Evolutionary conservation across 2,888 invertebrate species (phyloP).

Genomic region (Synanthedon andrenaeformis): DNA sequence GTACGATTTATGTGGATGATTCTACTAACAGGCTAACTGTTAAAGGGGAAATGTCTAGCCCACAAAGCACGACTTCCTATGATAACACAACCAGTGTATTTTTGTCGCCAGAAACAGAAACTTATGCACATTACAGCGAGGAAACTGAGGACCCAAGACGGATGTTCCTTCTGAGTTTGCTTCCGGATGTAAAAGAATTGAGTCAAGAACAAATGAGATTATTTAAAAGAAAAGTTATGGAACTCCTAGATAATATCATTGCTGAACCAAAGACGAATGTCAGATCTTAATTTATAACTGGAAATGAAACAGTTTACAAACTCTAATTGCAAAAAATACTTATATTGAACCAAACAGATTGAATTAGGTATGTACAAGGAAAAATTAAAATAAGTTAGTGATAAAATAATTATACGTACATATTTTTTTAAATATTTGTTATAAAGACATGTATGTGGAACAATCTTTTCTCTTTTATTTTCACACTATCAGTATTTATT

Average conservation of each 20-base stretch:
- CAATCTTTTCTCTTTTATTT: too few species aligned
- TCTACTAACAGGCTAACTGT: constrained; percentile 6
- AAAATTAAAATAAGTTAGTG: too few species aligned
- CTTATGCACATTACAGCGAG: not conserved
- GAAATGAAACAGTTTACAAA: too few species aligned
- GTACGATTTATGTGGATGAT: constrained; percentile 13
- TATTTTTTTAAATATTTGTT: too few species aligned
- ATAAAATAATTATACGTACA: too few species aligned
- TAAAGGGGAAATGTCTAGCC: not conserved
- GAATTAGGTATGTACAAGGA: too few species aligned
- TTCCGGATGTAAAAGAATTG: constrained; percentile 28
- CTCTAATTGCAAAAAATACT: too few species aligned
- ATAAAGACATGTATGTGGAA: too few species aligned
- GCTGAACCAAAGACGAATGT: constrained; percentile 3
- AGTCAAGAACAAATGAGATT: constrained; percentile 26
- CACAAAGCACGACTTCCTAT: not conserved
- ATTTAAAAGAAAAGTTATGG: constrained; percentile 27
- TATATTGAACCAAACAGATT: too few species aligned
- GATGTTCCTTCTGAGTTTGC: constrained; percentile 25
- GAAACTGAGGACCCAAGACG: constrained; percentile 10
- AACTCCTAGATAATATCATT: constrained; percentile 22
- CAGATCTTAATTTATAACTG: too few species aligned
- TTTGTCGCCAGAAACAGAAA: not conserved
- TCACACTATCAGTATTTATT: too few species aligned
- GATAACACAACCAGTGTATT: not conserved